A percentile compares a stretch with the other conserved stretches of the same genome.
These are phyloP conservation scores for Austrolebias charrua DNA, from an alignment of 2,797 vertebrate genomes.

Conservation along the genomic window DNA sequence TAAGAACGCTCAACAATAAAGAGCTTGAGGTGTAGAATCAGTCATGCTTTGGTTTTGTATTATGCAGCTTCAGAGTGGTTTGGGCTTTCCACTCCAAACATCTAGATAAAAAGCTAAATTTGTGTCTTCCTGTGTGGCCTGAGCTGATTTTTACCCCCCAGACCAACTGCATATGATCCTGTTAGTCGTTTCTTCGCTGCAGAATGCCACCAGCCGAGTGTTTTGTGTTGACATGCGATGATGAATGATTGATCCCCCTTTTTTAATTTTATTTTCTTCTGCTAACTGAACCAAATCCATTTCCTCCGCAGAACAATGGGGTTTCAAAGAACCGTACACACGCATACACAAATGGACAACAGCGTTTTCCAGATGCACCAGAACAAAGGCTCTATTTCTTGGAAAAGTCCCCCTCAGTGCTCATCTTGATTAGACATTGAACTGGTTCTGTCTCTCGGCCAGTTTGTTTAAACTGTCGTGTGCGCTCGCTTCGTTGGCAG, in stretches of 20 bases:
- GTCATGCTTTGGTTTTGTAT: constrained; percentile 34
- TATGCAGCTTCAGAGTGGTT: constrained; percentile 14
- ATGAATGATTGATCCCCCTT: constrained; percentile 35
- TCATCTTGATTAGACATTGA: constrained; percentile 53
- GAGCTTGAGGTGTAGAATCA: constrained; percentile 31
- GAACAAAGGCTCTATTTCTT: constrained; percentile 61
- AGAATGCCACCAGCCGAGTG: constrained; percentile 29
- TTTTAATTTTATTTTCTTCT: constrained; percentile 4
- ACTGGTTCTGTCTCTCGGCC: constrained; percentile 35
- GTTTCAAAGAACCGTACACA: constrained; percentile 33
- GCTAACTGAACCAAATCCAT: constrained; percentile 38
- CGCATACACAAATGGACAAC: constrained; percentile 23
- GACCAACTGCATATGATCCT: constrained; percentile 13
- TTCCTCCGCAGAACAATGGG: constrained; percentile 42
- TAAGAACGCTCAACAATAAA: constrained; percentile 40
- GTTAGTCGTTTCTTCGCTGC: constrained; percentile 43
- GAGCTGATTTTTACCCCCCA: constrained; percentile 4
- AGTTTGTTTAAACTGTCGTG: constrained; percentile 24
- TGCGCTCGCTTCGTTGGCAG: constrained; percentile 10
- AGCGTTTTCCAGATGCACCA: constrained; percentile 57
- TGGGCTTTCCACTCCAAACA: constrained; percentile 37
- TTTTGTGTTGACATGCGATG: constrained; percentile 39
- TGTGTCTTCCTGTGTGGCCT: constrained; percentile 49
- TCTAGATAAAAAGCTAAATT: constrained; percentile 26
- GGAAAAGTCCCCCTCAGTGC: constrained; percentile 28